Base-by-base conservation (phyloP, 2,113 vertebrate genomes). In the Tylochromis polylepis region DNA sequence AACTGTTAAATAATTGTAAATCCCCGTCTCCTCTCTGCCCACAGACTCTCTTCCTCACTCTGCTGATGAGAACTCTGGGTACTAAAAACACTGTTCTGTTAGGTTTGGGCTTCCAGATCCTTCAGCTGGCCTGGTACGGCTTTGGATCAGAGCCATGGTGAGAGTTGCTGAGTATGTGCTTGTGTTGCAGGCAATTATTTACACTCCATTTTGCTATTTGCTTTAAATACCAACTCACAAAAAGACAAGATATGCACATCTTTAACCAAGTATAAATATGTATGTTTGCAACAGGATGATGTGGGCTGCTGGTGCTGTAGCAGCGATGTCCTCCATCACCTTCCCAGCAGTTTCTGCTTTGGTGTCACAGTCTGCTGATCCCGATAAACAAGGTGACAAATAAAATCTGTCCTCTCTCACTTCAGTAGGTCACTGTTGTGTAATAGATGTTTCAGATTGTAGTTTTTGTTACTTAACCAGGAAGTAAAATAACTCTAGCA, bases 41-140 rank as follows among this genome's bases (percentile, higher is more conserved):
- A 53, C 95, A 99, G 98, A 99, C 98, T 4, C 89, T 97, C 49
- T 95, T 98, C 83, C 97, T 99, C 62, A 96, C 97, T 67, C 90
- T 97, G 51, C 94, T 98, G 87, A 99, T 99, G 98, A 96, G 94
- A 87, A 97, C 96, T 4, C 93, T 99, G 87, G 98, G 98, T 3
- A 98, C 97, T 88, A 99, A 98, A 92, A 99, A 97, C 78, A 98
- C 98, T 0, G 97, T 99, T 81, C 97, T 99, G 8, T 94, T 99
- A 92, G 98, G 98, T 24, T 94, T 99, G 85, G 97, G 97, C 36
- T 99, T 99, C 93, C 98, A 99, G 53, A 96, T 98, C 70, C 91
- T 98, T 82, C 98, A 99, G 91, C 87, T 99, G 93, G 96, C 97
- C 93, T 99, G 98, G 98, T 99, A 99, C 27, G 97, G 98, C 87